Base-by-base conservation (phyloP, 2,888 invertebrate genomes). In the Epistrophe eligans region DNA sequence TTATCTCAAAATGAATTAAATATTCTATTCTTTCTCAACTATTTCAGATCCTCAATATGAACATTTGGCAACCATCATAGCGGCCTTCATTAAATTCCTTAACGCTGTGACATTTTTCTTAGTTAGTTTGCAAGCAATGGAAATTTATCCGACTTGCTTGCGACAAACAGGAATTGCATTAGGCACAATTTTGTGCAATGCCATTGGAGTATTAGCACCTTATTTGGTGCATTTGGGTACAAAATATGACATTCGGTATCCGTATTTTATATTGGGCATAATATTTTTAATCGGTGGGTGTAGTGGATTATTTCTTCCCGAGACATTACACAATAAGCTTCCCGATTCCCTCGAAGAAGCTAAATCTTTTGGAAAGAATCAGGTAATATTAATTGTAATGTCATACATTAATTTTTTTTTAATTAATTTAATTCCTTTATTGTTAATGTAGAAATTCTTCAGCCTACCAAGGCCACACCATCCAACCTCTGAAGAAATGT, bases 121-220 rank as follows among this genome's bases (percentile, higher is more conserved):
- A 19, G 94, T 94, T 19, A 94, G 94, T 89, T 92, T 96, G 72
- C 94, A 95, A 87, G 94, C 94, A 76, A 94, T 95, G 91, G 96
- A 96, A 91, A 93, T 95, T 24, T 95, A 95, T 91, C 96, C 96
- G n/a, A 96, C 96, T 0, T 95, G 95, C 89, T 92, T 95, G 43
- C 93, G 96, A 32, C 95, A 95, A 90, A 94, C 95, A 9, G 96
- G 95, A 71, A 94, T 95, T 89, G 94, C 95, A 0, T 90, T 95
- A 79, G 94, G 95, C 40, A 94, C 94, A 74, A 93, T 95, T 45
- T 90, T 94, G 60, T 94, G 94, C 9, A 94, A 94, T 90, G 93
- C 93, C 35, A 92, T 95, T 60, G 94, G 94, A 17, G 93, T 95
- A 17, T 89, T 94, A 60, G 94, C 94, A 0, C 95, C 95, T 0